Evolutionary conservation across 2,797 vertebrate genomes (phyloP), one percentile per base, ranked within the genome.

Genomic region (Lophotriccus pileatus): DNA sequence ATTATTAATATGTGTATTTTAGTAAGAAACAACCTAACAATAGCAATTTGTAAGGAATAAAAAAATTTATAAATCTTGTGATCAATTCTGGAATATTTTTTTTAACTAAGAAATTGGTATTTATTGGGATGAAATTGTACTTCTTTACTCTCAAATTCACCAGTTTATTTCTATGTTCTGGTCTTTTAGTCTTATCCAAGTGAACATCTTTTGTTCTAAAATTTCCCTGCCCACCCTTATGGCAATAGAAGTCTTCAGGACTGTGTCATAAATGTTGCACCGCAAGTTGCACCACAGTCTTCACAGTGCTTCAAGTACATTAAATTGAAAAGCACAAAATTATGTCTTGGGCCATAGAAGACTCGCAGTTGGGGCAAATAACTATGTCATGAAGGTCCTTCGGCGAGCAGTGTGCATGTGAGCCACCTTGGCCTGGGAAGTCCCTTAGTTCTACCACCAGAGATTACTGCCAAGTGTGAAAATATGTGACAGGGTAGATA

Each of bases 361-460:
- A 53, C 8, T 86, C 53, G 32, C 19, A 44, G 9, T 10, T 81
- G 66, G 39, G 30, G 13, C 32, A 24, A 19, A 2, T 39, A 24
- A n/a, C 36, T n/a, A 1, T 47, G 27, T n/a, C 27, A 6, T 10
- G 55, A 58, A 36, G 13, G 15, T 64, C 32, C 36, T 83, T 32
- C 14, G 19, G 32, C 6, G 24, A 52, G n/a, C 64, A 25, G 18
- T 0, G 0, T 30, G 50, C 2, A 0, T 0, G 0, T 44, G 28
- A 85, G n/a, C 44, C 21, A 2, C 32, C 23, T 52, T 49, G 58
- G 64, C 39, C 24, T 28, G 23, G 44, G 47, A 36, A 50, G 19
- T 46, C 13, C 1, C 58, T 43, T 43, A 17, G 4, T 63, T 60
- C 37, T 43, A 21, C n/a, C 23, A 8, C 14, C 7, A 15, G 30